Percentiles rank a stretch among this genome's conserved stretches.
Conservation (phyloP, 2,888 invertebrate species). For the Drosophila percnosoma region DNA sequence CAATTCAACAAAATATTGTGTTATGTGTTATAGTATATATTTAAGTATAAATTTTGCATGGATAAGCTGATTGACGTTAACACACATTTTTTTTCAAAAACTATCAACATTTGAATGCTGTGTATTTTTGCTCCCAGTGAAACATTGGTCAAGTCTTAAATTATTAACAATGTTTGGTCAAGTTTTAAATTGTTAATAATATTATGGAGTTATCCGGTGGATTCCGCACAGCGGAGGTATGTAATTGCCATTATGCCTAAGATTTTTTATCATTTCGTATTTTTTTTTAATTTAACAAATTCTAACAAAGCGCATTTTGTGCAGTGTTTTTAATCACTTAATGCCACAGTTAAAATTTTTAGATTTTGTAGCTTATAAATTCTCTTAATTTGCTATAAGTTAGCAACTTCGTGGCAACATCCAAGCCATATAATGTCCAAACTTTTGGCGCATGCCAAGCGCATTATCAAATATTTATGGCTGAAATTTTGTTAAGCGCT, state of each 20-base stretch:
- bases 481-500: slow-evolving; percentile 39
- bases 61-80: neutral
- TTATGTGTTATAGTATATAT: neutral
- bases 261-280: neutral
- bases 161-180: neutral
- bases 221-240: neutral
- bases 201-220: neutral
- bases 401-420: slow-evolving; percentile 25
- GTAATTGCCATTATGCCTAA: neutral
- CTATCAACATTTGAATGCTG: too few relatives aligned
- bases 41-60: neutral
- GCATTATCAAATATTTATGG: slow-evolving; percentile 58
- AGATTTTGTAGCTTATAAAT: slow-evolving; percentile 29
- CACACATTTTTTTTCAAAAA: neutral
- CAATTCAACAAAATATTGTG: neutral
- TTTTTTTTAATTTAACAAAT: neutral
- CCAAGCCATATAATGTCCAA: slow-evolving; percentile 32
- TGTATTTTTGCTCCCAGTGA: neutral
- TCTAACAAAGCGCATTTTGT: neutral
- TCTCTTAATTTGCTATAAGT: slow-evolving; percentile 40
- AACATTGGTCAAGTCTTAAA: neutral
- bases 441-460: slow-evolving; percentile 41
- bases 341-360: neutral
- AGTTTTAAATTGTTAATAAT: neutral
- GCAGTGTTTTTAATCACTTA: neutral